phyloP scores from a whole-genome alignment of 2,113 vertebrate genomes.

The Phylloscopus whistleri region DNA sequence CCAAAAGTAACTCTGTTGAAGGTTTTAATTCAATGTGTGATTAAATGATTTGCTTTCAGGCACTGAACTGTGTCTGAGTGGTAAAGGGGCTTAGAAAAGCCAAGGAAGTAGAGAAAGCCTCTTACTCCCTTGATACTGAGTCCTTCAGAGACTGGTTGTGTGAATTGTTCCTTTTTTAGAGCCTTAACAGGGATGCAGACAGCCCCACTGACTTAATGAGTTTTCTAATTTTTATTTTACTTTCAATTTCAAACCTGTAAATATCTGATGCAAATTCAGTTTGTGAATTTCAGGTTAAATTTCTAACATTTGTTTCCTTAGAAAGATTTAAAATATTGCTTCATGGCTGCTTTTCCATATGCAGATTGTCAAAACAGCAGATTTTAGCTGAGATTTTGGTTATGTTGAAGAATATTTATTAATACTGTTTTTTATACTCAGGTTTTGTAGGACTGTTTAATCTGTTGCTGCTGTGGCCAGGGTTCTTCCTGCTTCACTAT shows the following conservation, averaged over 20 bases:
- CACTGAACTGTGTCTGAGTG: background rate
- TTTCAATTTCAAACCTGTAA: background rate
- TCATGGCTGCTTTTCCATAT: background rate
- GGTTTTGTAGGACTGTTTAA: constrained; percentile 97
- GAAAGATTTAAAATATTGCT: background rate
- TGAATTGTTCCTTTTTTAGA: background rate
- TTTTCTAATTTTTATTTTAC: background rate
- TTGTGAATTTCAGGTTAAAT: background rate
- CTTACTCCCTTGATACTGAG: background rate
- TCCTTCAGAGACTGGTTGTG: background rate
- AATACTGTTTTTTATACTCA: constrained; percentile 44
- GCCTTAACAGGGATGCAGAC: background rate
- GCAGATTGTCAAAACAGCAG: background rate
- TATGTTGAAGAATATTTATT: background rate
- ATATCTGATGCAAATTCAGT: background rate
- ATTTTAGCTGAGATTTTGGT: background rate
- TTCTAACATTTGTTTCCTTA: background rate
- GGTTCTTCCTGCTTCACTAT: constrained; percentile 94
- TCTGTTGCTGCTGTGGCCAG: constrained; percentile 94
- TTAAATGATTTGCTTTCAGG: background rate
- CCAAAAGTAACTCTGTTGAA: background rate
- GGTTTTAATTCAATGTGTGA: background rate
- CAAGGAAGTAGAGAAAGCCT: background rate
- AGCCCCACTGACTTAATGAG: background rate
- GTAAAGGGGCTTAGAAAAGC: background rate